Percentiles rank a stretch among this genome's conserved stretches.
phyloP scores from a whole-genome alignment of 2,888 invertebrate species.

The Amiota minor region DNA sequence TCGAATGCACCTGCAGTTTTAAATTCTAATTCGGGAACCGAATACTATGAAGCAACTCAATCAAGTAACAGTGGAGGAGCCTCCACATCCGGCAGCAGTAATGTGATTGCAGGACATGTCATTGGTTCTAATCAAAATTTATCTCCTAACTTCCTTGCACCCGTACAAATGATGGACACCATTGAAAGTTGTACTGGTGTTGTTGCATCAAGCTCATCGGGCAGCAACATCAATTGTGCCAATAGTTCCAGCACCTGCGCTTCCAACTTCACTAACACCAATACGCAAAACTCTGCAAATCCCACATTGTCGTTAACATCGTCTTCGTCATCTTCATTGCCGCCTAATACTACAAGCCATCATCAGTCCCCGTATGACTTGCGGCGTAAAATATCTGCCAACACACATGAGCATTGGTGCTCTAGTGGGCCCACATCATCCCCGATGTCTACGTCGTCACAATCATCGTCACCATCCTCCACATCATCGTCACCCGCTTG shows the following conservation, averaged over 20 bases:
- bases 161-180: slow-evolving; percentile 58
- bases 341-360: slow-evolving; percentile 69
- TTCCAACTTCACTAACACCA: slow-evolving; percentile 44
- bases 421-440: slow-evolving; percentile 48
- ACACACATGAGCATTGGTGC: slow-evolving; percentile 71
- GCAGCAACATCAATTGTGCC: slow-evolving; percentile 42
- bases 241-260: slow-evolving; percentile 42
- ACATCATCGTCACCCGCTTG: slow-evolving; percentile 74
- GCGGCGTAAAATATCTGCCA: slow-evolving; percentile 81
- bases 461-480: slow-evolving; percentile 36
- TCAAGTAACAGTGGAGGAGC: slow-evolving; percentile 43
- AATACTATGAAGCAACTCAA: slow-evolving; percentile 58
- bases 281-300: slow-evolving; percentile 37
- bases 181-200: slow-evolving; percentile 48
- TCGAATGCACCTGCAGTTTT: not conserved
- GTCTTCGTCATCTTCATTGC: slow-evolving; percentile 42
- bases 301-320: slow-evolving; percentile 38
- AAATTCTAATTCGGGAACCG: slow-evolving; percentile 33
- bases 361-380: slow-evolving; percentile 94
- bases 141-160: slow-evolving; percentile 46
- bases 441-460: slow-evolving; percentile 36
- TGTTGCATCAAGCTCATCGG: slow-evolving; percentile 12
- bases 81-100: slow-evolving; percentile 35
- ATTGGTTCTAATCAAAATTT: slow-evolving; percentile 41
- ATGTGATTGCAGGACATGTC: slow-evolving; percentile 17